These are phyloP conservation scores for Pandemis heparana DNA, from an alignment of 2,888 invertebrate genomes.

Conservation along the genomic window DNA sequence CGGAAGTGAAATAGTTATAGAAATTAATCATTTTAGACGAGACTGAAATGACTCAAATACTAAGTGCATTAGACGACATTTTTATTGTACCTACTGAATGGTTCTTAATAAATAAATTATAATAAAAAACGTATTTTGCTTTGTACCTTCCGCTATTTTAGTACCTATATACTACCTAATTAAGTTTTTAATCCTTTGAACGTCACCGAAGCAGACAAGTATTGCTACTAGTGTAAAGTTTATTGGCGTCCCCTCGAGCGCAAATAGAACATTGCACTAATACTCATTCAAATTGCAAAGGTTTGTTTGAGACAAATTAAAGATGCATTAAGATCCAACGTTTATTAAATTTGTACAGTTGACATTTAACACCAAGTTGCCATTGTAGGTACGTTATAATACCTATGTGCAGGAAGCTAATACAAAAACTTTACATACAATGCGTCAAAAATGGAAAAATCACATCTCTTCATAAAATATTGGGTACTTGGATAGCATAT, in stretches of 20 bases:
- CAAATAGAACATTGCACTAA: too few species aligned
- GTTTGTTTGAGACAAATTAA: not conserved
- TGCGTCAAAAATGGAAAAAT: constrained; percentile 62
- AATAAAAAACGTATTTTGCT: constrained; percentile 48
- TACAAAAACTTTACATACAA: constrained; percentile 57
- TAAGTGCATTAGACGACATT: constrained; percentile 73
- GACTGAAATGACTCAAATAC: constrained; percentile 74
- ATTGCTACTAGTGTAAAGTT: too few species aligned
- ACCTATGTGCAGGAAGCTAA: constrained; percentile 67
- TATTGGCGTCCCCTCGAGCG: too few species aligned
- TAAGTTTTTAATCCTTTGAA: too few species aligned
- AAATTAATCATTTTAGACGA: constrained; percentile 72
- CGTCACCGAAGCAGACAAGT: too few species aligned
- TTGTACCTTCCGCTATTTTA: constrained; percentile 36
- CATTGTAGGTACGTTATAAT: constrained; percentile 56
- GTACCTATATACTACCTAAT: too few species aligned
- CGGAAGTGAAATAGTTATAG: constrained; percentile 28
- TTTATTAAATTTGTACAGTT: constrained; percentile 83
- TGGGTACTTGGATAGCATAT: constrained; percentile 48
- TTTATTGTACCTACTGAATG: constrained; percentile 79
- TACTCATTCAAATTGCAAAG: too few species aligned
- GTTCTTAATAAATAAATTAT: constrained; percentile 76
- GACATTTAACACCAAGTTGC: constrained; percentile 71
- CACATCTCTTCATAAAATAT: constrained; percentile 58
- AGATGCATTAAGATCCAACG: constrained; percentile 67